Evolutionary conservation across 2,888 invertebrate species (phyloP), one percentile per base, ranked within the genome.

Genomic region (Netelia melanura): DNA sequence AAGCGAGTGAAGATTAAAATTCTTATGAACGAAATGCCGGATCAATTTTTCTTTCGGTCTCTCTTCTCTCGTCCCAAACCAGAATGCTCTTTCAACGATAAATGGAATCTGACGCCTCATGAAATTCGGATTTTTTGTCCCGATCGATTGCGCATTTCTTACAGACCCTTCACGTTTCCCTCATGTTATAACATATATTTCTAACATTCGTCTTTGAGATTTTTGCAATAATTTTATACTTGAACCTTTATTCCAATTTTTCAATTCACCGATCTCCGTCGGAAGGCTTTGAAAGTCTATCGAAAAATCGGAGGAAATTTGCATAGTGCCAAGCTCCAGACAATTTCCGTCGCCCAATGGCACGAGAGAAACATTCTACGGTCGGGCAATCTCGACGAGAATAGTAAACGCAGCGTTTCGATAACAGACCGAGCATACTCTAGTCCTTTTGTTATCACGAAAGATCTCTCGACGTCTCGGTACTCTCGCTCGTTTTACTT

Each of bases 1-100:
- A n/a, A 17, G 14, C 21, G 11, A 25, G 23, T 58, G 14, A 48
- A 54, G n/a, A 74, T 74, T 78, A 54, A 61, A 74, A 74, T 78
- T 68, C 58, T 74, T 48, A 52, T 74, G 54, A 74, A 62, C 62
- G 23, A 54, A 48, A 44, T 75, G 78, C 75, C 78, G 78, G 44
- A 54, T 64, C 61, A 64, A 44, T 83, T 78, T 68, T 62, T 54
- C 25, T 38, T 43, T 65, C 70, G 65, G 48, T 48, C 14, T 3
- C 30, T 30, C 30, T 30, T 30, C 6, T 14, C 23, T 72, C 38
- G 56, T 54, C 52, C n/a, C 61, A 9, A 8, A 62, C 17, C 25
- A 61, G 61, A 10, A 52, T 54, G 3, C 17, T 17, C 17, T 25
- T 2, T 62, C 17, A 25, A 25, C 48, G 48, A 56, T n/a, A 30